phyloP scores from a whole-genome alignment of 2,113 vertebrate species.

The Aramus guarauna region DNA sequence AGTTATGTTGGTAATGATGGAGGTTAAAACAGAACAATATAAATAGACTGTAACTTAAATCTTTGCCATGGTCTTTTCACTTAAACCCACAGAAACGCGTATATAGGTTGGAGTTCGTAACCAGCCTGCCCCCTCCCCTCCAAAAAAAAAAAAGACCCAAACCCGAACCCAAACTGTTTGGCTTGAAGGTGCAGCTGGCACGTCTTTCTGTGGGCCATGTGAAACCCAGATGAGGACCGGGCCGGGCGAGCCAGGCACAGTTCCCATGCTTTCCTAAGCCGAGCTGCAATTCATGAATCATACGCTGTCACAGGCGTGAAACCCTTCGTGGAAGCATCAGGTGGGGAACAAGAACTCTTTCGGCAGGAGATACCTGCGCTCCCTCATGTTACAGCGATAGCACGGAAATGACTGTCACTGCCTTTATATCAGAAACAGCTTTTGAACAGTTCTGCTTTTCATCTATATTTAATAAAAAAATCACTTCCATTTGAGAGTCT shows the following conservation, averaged over 20 bases:
- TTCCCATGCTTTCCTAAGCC: neutral
- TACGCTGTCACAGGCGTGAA: neutral
- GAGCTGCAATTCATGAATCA: neutral
- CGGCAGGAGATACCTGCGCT: neutral
- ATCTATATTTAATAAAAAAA: neutral
- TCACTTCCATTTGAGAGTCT: neutral
- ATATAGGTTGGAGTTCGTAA: neutral
- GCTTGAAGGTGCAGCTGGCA: neutral
- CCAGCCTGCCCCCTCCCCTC: neutral
- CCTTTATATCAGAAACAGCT: neutral
- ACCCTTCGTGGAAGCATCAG: neutral
- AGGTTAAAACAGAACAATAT: neutral
- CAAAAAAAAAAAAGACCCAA: neutral
- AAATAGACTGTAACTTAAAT: neutral
- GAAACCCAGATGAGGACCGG: neutral
- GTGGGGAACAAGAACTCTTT: neutral
- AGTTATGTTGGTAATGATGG: neutral
- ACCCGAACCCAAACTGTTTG: neutral
- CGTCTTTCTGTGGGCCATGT: neutral
- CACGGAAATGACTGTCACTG: neutral
- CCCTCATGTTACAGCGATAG: rapidly evolving
- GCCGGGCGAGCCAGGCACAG: neutral
- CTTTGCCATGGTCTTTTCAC: neutral
- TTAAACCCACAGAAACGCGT: neutral
- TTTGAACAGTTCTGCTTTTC: neutral